These are phyloP conservation scores for Apoda limacodes DNA, from an alignment of 2,888 invertebrate species.

Conservation along the genomic window DNA sequence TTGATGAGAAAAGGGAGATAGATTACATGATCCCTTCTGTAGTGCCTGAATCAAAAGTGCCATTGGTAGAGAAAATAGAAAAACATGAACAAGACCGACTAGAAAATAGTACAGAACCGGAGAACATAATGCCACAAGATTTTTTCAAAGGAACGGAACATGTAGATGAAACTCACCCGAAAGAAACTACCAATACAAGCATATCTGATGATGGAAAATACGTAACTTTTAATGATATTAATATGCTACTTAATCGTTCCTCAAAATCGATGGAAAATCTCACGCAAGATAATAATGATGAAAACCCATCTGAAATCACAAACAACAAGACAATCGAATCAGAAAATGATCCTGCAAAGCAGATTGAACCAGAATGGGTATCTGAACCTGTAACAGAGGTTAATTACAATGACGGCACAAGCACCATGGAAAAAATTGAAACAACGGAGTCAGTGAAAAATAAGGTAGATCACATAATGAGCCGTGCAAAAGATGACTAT, in stretches of 20 bases:
- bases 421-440: slow-evolving; percentile 32
- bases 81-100: no score
- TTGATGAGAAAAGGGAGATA: no score
- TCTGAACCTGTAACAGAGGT: slow-evolving; percentile 45
- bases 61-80: no score
- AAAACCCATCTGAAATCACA: slow-evolving; percentile 15
- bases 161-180: no score
- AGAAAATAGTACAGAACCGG: no score
- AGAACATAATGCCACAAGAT: no score
- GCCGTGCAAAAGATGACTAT: slow-evolving; percentile 41
- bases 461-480: slow-evolving; percentile 41
- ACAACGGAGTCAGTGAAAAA: slow-evolving; percentile 33
- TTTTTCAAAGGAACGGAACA: no score
- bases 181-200: no score
- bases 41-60: no score
- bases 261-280: slow-evolving; percentile 41
- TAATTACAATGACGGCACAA: slow-evolving; percentile 37
- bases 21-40: no score
- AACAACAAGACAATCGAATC: slow-evolving; percentile 23
- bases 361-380: slow-evolving; percentile 49
- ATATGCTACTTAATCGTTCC: slow-evolving; percentile 43
- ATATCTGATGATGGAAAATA: slow-evolving; percentile 32
- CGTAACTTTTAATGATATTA: slow-evolving; percentile 48
- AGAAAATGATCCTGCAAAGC: slow-evolving; percentile 20
- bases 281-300: slow-evolving; percentile 18